Evolutionary conservation across 1,140 invertebrate species (phyloP).

Genomic region (Drosophila jambulina): DNA sequence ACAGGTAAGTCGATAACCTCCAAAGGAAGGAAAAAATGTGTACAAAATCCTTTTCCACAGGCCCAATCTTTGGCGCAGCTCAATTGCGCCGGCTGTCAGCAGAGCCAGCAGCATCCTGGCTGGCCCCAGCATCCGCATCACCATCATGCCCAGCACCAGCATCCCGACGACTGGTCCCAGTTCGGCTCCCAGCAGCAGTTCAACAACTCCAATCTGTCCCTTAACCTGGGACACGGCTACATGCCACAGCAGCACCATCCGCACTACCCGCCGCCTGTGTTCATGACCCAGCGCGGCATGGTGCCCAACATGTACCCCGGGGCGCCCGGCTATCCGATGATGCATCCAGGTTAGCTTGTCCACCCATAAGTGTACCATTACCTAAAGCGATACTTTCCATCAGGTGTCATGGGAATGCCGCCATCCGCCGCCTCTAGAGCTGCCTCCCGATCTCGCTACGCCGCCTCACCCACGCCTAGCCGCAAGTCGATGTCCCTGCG

Average conservation of each 20-base stretch:
- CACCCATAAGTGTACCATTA: not conserved
- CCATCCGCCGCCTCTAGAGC: conserved; percentile 83
- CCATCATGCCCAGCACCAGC: conserved; percentile 10
- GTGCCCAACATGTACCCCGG: conserved; percentile 80
- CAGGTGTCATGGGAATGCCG: conserved; percentile 78
- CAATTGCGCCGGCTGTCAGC: conserved; percentile 86
- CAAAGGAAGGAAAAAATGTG: not conserved
- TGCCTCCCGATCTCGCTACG: conserved; percentile 86
- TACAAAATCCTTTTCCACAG: conserved; percentile 77
- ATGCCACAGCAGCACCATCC: conserved; percentile 85
- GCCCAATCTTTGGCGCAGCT: conserved; percentile 90
- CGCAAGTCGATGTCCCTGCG: conserved; percentile 87
- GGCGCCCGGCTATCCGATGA: conserved; percentile 70
- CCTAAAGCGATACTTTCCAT: not conserved
- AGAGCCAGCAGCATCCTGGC: conserved; percentile 46
- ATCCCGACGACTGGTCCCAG: conserved; percentile 86
- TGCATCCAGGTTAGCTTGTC: conserved; percentile 68
- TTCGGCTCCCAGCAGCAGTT: conserved; percentile 87
- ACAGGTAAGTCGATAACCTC: conserved; percentile 53
- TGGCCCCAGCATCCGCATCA: conserved; percentile 56
- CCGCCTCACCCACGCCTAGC: conserved; percentile 89
- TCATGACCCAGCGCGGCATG: conserved; percentile 79
- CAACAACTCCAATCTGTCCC: conserved; percentile 88
- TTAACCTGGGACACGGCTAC: conserved; percentile 86
- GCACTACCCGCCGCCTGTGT: conserved; percentile 84